phyloP scores from a whole-genome alignment of 2,113 vertebrate genomes.

The Petrocephalus microphthalmus region DNA sequence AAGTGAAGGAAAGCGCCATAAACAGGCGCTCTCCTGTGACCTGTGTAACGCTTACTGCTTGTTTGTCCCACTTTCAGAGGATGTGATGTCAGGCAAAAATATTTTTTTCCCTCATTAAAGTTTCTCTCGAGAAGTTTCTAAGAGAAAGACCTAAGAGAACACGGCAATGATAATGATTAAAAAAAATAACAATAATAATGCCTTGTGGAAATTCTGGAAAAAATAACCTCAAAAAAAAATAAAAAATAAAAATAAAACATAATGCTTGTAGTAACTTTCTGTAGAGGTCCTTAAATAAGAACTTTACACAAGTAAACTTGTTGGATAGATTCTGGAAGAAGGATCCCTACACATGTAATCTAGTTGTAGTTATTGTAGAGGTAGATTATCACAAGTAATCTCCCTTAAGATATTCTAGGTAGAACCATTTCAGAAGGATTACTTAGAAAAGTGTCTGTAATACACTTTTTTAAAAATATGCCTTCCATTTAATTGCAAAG shows the following conservation, averaged over 20 bases:
- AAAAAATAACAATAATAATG: neutral
- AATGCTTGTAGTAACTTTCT: too few relatives aligned
- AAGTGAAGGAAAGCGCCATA: conserved; percentile 54
- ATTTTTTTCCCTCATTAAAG: neutral
- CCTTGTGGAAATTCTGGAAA: neutral
- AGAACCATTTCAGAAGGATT: neutral
- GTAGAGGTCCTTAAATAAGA: neutral
- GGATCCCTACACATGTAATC: neutral
- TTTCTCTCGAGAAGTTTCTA: neutral
- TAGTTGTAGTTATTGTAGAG: neutral
- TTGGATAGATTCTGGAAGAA: neutral
- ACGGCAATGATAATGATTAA: neutral
- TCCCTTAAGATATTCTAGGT: neutral
- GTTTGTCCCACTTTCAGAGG: conserved; percentile 31
- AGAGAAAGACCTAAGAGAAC: neutral
- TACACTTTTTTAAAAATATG: neutral
- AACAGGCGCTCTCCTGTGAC: conserved; percentile 46
- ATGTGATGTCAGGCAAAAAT: neutral
- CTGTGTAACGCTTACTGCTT: conserved; percentile 19
- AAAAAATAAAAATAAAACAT: too few relatives aligned
- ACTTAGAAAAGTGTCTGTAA: neutral
- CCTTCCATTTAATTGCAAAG: neutral
- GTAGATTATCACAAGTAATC: neutral
- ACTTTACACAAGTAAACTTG: neutral
- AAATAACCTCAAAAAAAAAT: too few relatives aligned